Base-by-base conservation (phyloP, 1,140 invertebrate species). In the Papilio machaon region DNA sequence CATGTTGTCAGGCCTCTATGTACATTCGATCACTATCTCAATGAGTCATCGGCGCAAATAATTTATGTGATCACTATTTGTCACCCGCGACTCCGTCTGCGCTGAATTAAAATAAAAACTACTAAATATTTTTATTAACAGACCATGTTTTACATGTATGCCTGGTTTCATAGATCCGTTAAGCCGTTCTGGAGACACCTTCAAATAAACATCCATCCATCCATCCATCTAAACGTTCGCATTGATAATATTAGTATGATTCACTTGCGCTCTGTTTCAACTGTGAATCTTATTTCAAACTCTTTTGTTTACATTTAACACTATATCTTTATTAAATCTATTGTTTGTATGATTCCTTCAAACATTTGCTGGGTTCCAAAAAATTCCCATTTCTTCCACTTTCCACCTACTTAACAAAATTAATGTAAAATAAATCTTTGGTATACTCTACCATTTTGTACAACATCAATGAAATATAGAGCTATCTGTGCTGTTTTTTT, bases 211-310 rank as follows among this genome's bases (percentile, higher is more conserved):
- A 30, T 30, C 23, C 23, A 30, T 30, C 23, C 23, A 30, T 30
- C 23, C 23, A 30, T 30, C 23, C 23, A 30, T 30, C 23, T 30
- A 30, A 30, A 30, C n/a, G n/a, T n/a, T n/a, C n/a, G n/a, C 23
- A 30, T 30, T 30, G 23, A 30, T 30, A 30, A 30, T 30, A 30
- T 30, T 30, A 30, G 23, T 30, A 30, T 30, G 23, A 30, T 70
- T 70, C 64, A 70, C 64, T 70, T 70, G 64, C 64, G 64, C 23
- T 70, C 11, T 70, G 64, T 70, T 38, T 35, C 30, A 35, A 70
- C 30, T 70, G 30, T 70, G 64, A 19, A 70, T 70, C 64, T 67
- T 35, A 35, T 67, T 64, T 67, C 23, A 67, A 38, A 67, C 23
- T 67, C 64, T 11, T 35, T 38, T 70, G 64, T 70, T 70, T 70